A percentile compares a stretch with the other conserved stretches of the same genome.
phyloP scores from a whole-genome alignment of 2,797 vertebrate species.

The Diglossa cyanea region DNA sequence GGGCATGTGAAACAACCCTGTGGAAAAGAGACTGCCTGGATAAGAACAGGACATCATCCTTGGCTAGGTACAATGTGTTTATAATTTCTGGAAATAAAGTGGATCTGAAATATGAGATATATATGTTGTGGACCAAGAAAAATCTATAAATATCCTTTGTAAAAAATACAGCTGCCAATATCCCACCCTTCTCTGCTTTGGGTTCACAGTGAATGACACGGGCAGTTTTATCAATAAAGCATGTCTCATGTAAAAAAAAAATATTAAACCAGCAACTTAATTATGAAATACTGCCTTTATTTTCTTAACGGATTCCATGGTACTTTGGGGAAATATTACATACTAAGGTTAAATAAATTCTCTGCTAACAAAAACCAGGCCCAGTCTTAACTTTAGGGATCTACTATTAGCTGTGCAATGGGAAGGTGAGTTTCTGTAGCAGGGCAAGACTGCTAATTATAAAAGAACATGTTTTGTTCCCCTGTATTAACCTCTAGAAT shows the following conservation, averaged over 20 bases:
- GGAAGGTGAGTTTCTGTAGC: background rate
- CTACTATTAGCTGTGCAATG: background rate
- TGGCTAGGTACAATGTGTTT: background rate
- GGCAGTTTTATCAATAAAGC: slow-evolving; percentile 36
- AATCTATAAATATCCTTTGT: background rate
- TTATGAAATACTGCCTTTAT: slow-evolving; percentile 47
- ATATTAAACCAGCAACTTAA: background rate
- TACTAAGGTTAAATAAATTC: slow-evolving; percentile 41
- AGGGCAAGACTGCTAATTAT: background rate
- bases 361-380: slow-evolving; percentile 52
- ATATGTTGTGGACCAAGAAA: background rate
- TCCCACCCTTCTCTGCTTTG: background rate
- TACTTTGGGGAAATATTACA: slow-evolving; percentile 49
- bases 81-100: slow-evolving; percentile 6
- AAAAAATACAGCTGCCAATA: slow-evolving; percentile 41
- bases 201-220: background rate
- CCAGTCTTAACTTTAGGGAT: background rate
- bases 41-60: slow-evolving; percentile 50
- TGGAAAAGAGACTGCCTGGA: slow-evolving; percentile 48
- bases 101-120: background rate
- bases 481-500: background rate
- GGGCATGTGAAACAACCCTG: slow-evolving; percentile 15
- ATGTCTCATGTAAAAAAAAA: background rate
- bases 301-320: slow-evolving; percentile 48
- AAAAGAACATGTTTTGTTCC: background rate